A percentile compares a stretch with the other conserved stretches of the same genome.
phyloP scores from a whole-genome alignment of 1,140 invertebrate species.

The Drosophila serrata region DNA sequence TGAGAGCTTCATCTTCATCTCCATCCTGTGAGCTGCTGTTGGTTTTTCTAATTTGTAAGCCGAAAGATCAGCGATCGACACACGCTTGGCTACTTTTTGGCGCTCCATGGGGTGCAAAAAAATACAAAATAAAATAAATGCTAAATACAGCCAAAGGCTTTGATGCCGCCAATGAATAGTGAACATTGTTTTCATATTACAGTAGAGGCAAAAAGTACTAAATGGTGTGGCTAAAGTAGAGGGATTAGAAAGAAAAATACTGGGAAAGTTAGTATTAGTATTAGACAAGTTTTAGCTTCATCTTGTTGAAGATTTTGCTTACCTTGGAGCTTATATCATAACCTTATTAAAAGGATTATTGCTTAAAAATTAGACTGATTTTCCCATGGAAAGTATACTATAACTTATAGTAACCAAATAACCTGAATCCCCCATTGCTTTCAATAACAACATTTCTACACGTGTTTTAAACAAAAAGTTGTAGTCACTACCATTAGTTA shows the following conservation, averaged over 20 bases:
- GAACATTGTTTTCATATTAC: conserved; percentile 58
- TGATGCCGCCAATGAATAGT: conserved; percentile 73
- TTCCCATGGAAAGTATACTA: too few species aligned
- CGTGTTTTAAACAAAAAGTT: background rate
- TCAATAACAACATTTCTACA: background rate
- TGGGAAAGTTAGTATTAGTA: conserved; percentile 2
- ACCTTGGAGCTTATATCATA: too few species aligned
- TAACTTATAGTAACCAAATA: background rate
- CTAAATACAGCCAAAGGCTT: conserved; percentile 62
- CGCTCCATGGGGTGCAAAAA: conserved; percentile 60
- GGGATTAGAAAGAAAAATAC: background rate
- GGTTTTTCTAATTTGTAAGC: conserved; percentile 77
- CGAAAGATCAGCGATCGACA: conserved; percentile 66
- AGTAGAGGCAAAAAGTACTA: background rate
- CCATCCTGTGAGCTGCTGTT: conserved; percentile 69
- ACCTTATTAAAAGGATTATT: too few species aligned
- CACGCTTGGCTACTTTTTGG: conserved; percentile 81
- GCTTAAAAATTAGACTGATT: too few species aligned
- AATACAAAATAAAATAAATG: conserved; percentile 1
- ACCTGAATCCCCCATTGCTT: background rate
- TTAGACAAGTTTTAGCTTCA: too few species aligned
- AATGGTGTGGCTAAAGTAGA: too few species aligned
- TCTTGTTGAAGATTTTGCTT: too few species aligned
- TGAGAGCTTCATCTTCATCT: conserved; percentile 49
- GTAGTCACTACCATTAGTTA: conserved; percentile 1